Percentiles rank a stretch among this genome's conserved stretches.
Conservation (phyloP, 2,888 invertebrate species). For the Zhengitettix transpicula region DNA sequence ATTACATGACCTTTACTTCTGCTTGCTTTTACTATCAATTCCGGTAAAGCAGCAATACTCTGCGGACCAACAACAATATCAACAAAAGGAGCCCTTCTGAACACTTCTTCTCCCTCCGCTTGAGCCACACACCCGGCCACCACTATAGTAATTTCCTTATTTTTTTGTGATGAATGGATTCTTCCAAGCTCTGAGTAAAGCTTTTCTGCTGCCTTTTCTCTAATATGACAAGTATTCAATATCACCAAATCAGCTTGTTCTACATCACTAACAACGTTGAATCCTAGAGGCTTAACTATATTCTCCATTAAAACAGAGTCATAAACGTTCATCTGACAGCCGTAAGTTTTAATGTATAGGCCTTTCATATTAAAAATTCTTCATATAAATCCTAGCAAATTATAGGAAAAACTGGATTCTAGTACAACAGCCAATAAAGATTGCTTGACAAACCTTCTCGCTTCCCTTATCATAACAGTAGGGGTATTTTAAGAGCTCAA, state of each 20-base stretch:
- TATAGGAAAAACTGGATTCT: too few species aligned
- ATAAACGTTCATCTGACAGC: constrained; percentile 1
- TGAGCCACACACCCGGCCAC: not conserved
- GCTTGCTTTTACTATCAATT: not conserved
- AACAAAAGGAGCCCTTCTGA: not conserved
- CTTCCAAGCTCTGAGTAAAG: not conserved
- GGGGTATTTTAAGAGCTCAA: too few species aligned
- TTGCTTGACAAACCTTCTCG: too few species aligned
- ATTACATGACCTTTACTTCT: not conserved
- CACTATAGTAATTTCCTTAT: not conserved
- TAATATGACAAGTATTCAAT: not conserved
- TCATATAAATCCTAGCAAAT: too few species aligned
- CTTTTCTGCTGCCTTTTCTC: not conserved
- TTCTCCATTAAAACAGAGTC: not conserved
- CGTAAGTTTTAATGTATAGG: not conserved
- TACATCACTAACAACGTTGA: not conserved
- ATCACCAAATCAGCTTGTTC: not conserved
- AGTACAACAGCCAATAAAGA: too few species aligned
- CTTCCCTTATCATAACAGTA: too few species aligned
- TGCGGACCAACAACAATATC: not conserved
- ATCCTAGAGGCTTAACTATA: not conserved
- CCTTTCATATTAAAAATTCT: too few species aligned
- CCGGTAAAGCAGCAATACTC: not conserved
- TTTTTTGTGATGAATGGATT: not conserved
- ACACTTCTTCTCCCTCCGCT: not conserved